Percentiles rank a stretch among this genome's conserved stretches.
Conservation (phyloP, 2,113 vertebrate genomes). For the Psettodes erumei region DNA sequence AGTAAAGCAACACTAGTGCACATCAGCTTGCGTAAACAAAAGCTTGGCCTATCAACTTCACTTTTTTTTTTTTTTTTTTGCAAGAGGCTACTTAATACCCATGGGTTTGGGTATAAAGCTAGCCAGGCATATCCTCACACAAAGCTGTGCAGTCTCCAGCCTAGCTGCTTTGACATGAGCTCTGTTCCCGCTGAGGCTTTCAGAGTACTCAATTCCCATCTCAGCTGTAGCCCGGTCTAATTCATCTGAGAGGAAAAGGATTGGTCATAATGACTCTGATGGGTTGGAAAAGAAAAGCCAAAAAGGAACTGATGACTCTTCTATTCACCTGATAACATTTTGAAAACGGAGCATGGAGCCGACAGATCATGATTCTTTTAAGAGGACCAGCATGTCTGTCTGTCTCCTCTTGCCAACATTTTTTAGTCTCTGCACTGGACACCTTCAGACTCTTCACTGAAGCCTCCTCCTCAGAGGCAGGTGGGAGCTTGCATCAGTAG, state of each 20-base stretch:
- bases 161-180: constrained; percentile 35
- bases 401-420: constrained; percentile 24
- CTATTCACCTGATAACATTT: constrained; percentile 33
- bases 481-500: constrained; percentile 15
- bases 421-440: constrained; percentile 17
- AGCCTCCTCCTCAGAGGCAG: constrained; percentile 14
- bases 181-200: constrained; percentile 22
- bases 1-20: constrained; percentile 37
- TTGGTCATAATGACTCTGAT: constrained; percentile 20
- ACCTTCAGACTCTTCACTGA: background rate
- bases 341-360: constrained; percentile 39
- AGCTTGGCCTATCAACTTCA: constrained; percentile 24
- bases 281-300: constrained; percentile 1
- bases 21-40: constrained; percentile 39
- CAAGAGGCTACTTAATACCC: constrained; percentile 5
- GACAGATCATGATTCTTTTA: constrained; percentile 43
- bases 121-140: constrained; percentile 11
- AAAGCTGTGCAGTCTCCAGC: constrained; percentile 11
- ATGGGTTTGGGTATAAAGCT: constrained; percentile 19
- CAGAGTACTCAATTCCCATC: constrained; percentile 3
- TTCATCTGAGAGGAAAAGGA: constrained; percentile 16
- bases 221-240: constrained; percentile 10
- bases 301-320: background rate
- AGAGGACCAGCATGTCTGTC: constrained; percentile 29
- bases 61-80: background rate